Evolutionary conservation across 2,113 vertebrate species (phyloP), one percentile per base, ranked within the genome.

Genomic region (Odobenus rosmarus): DNA sequence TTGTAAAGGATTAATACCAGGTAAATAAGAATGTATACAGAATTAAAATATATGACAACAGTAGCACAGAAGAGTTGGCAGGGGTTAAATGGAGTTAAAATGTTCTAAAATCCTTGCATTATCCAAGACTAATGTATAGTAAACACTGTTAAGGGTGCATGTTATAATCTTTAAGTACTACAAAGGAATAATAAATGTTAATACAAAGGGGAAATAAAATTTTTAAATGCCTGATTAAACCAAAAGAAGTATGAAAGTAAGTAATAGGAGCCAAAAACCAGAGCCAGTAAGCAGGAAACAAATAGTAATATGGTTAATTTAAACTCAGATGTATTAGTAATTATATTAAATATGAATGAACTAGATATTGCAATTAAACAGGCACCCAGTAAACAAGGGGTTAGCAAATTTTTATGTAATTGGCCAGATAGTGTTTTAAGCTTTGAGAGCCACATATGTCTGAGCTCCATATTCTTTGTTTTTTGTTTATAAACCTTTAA

Each of bases 341-440:
- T 67, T 97, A 39, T 16, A 90, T 72, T 86, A 93, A 97, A 51
- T 77, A 23, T 31, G 18, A 89, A 71, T 92, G 19, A 42, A 42
- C 49, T 84, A 92, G 72, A 88, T 49, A 72, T 57, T 79, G 31
- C 24, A 96, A 59, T 59, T 92, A 96, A 89, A 88, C 15, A 71
- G 71, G 16, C 7, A 77, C 18, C 31, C 13, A 80, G 49, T 67
- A 31, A 10, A 64, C 6, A 92, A 80, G 24, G 11, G 36, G 10
- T 5, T 71, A 36, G 51, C 9, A 88, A 88, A 77, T 19, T 11
- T 77, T 59, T 76, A 55, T 13, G 16, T 62, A 64, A 77, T 55
- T 28, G n/a, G 5, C 11, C 76, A 49, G 16, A 57, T 28, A 33
- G 13, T 31, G 5, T 53, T 76, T 82, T 67, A 69, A n/a, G 11